These are phyloP conservation scores for Dryomyza anilis DNA, from an alignment of 2,888 invertebrate species.

Conservation along the genomic window DNA sequence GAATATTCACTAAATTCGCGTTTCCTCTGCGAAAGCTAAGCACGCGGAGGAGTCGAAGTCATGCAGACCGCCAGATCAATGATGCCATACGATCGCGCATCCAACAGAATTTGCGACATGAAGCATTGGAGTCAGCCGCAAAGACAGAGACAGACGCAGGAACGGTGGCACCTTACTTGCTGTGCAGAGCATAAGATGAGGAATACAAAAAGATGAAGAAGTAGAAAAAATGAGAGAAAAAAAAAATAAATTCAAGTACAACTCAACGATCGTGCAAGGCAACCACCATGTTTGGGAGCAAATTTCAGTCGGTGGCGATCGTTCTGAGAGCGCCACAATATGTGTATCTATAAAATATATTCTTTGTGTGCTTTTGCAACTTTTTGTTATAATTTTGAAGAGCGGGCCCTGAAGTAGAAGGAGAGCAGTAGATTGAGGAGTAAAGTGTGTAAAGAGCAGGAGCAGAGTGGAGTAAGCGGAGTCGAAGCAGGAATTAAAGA, in stretches of 20 bases:
- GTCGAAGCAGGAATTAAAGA: no score
- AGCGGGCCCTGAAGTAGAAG: background rate
- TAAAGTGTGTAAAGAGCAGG: background rate
- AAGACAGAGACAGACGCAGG: background rate
- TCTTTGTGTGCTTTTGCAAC: background rate
- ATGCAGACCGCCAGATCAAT: slow-evolving; percentile 33
- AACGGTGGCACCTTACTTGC: background rate
- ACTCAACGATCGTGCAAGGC: slow-evolving; percentile 5
- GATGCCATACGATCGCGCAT: slow-evolving; percentile 37
- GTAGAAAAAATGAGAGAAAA: background rate
- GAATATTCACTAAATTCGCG: slow-evolving; percentile 48
- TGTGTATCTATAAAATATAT: slow-evolving; percentile 14
- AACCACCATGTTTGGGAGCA: background rate
- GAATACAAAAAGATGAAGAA: background rate
- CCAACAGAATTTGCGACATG: slow-evolving; percentile 31
- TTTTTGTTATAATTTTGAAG: background rate
- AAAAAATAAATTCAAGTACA: slow-evolving; percentile 20
- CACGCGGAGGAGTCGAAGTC: slow-evolving; percentile 43
- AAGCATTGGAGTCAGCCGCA: background rate
- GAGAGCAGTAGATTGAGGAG: background rate
- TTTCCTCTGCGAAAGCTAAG: slow-evolving; percentile 43
- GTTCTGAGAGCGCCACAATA: slow-evolving; percentile 4
- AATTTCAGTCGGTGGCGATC: background rate
- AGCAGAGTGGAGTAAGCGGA: background rate
- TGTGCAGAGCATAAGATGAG: background rate